Conservation (phyloP, 2,113 vertebrate genomes). For the Ochotona curzoniae region DNA sequence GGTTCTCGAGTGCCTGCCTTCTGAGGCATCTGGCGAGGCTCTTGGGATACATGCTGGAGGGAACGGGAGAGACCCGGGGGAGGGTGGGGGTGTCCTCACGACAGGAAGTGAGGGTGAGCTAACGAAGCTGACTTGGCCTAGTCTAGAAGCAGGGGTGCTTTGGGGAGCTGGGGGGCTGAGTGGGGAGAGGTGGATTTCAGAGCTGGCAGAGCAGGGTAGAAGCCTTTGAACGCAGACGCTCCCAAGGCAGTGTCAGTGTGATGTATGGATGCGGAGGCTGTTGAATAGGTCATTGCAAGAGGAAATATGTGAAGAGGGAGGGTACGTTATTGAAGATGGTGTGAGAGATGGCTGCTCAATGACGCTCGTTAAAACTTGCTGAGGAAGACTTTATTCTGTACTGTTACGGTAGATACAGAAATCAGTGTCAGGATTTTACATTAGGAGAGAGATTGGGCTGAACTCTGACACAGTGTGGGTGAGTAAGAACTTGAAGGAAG, state of each 20-base stretch:
- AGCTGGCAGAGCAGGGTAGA: not conserved
- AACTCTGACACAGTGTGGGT: not conserved
- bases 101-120: not conserved
- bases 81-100: not conserved
- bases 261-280: too few species aligned
- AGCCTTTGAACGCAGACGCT: not conserved
- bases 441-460: not conserved
- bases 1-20: not conserved
- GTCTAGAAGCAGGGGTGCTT: not conserved
- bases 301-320: not conserved
- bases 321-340: not conserved
- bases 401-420: rapidly evolving
- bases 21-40: not conserved
- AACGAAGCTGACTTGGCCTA: not conserved
- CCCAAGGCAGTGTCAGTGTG: not conserved
- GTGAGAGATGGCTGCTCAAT: not conserved
- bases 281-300: not conserved
- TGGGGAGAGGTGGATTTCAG: not conserved
- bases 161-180: not conserved
- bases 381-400: not conserved
- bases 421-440: not conserved
- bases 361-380: not conserved
- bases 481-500: not conserved
- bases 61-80: rapidly evolving
- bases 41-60: not conserved